phyloP scores from a whole-genome alignment of 30 jellyfish, hydroid and myxozoan genomes.

The Hydractinia echinata region DNA sequence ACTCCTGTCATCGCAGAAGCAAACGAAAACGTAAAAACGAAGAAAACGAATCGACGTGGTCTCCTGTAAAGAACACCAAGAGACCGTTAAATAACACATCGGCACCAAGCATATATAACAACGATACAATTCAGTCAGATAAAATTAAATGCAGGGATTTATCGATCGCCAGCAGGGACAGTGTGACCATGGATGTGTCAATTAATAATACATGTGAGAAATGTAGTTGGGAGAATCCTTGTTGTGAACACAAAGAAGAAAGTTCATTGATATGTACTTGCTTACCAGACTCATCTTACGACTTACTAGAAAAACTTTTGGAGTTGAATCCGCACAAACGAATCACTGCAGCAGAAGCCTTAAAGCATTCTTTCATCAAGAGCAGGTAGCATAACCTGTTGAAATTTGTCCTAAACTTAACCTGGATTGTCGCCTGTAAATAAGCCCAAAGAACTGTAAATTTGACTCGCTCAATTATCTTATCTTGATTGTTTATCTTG shows the following conservation, averaged over 20 bases:
- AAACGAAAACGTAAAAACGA: slow-evolving; percentile 19
- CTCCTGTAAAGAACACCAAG: background rate
- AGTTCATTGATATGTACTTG: slow-evolving; percentile 42
- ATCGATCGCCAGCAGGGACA: background rate
- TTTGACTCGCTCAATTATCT: too few species aligned
- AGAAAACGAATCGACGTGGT: background rate
- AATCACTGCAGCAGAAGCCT: slow-evolving; percentile 85
- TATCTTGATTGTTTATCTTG: too few species aligned
- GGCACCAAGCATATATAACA: background rate
- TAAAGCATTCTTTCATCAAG: slow-evolving; percentile 61
- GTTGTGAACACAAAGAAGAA: slow-evolving; percentile 16
- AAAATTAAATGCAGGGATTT: background rate
- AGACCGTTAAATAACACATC: slow-evolving; percentile 23
- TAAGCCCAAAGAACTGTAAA: too few species aligned
- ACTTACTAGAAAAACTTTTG: slow-evolving; percentile 59
- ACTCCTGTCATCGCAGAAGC: background rate
- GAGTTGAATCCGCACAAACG: slow-evolving; percentile 73
- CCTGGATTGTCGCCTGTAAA: too few species aligned
- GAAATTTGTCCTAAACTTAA: too few species aligned
- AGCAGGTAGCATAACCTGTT: too few species aligned
- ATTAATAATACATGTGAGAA: slow-evolving; percentile 14
- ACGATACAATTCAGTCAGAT: background rate
- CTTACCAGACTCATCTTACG: slow-evolving; percentile 80
- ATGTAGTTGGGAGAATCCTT: background rate
- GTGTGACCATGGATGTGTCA: slow-evolving; percentile 6